phyloP scores from a whole-genome alignment of 1,140 invertebrate species.

The Trichonephila clavata region DNA sequence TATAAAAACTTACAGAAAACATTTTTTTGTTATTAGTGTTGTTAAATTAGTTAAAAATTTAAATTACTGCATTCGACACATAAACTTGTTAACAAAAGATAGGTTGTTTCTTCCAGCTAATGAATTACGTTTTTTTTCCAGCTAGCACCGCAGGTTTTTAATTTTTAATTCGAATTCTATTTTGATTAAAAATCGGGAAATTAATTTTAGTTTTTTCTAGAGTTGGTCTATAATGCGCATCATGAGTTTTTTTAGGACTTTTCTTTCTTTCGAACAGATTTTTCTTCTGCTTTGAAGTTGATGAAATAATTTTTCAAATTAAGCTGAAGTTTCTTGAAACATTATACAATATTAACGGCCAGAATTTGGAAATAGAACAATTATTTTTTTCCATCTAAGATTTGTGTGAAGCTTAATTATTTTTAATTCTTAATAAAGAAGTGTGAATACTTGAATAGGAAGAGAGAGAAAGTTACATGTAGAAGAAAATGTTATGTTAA shows the following conservation, averaged over 20 bases:
- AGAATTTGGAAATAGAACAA: too few species aligned
- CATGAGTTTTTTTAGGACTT: neutral
- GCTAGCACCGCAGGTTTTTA: conserved; percentile 47
- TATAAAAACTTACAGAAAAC: conserved; percentile 41
- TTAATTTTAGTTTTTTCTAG: neutral
- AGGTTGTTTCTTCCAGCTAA: conserved; percentile 32
- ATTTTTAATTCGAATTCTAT: conserved; percentile 12
- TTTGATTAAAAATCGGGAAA: conserved; percentile 12
- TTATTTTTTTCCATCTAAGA: too few species aligned
- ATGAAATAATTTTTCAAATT: neutral
- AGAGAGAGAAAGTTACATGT: too few species aligned
- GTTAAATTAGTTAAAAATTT: conserved; percentile 71
- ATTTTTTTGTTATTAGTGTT: conserved; percentile 39
- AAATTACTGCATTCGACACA: conserved; percentile 41
- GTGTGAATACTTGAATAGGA: too few species aligned
- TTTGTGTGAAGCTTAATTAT: too few species aligned
- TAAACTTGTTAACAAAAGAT: conserved; percentile 61
- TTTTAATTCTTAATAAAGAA: too few species aligned
- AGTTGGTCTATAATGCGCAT: neutral
- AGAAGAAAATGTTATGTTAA: too few species aligned
- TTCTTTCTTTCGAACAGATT: neutral
- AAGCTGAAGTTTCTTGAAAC: too few species aligned
- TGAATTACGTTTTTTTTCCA: conserved; percentile 38
- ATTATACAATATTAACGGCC: too few species aligned
- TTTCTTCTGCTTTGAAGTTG: neutral